Conservation (phyloP, 2,113 vertebrate species). For the Chaetodon trifascialis region DNA sequence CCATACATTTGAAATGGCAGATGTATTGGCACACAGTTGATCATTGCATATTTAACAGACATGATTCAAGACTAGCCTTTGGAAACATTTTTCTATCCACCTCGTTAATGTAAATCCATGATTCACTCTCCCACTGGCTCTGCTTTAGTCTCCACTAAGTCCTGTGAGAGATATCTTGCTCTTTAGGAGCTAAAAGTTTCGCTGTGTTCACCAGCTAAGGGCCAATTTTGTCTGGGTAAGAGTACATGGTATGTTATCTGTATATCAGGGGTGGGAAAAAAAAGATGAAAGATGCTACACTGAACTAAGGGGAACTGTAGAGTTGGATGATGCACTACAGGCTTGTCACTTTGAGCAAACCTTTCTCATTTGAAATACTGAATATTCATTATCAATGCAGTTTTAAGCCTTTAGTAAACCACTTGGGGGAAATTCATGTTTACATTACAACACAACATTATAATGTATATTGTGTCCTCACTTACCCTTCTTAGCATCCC, state of each 20-base stretch:
- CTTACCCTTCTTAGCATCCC: constrained; percentile 94
- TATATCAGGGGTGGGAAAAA: not conserved
- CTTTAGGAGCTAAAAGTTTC: not conserved
- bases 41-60: not conserved
- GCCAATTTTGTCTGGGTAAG: not conserved
- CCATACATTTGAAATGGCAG: not conserved
- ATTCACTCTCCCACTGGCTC: not conserved
- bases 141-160: not conserved
- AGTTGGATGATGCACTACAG: not conserved
- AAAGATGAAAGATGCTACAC: not conserved
- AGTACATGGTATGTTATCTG: not conserved
- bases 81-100: not conserved
- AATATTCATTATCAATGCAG: not conserved
- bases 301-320: not conserved
- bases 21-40: not conserved
- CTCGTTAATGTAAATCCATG: not conserved
- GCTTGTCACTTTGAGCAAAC: not conserved
- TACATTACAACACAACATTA: not conserved
- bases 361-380: not conserved
- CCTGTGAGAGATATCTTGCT: not conserved
- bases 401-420: not conserved
- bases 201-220: not conserved
- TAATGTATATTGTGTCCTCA: constrained; percentile 30
- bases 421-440: too few relatives aligned
- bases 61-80: not conserved